Percentiles rank a stretch among this genome's conserved stretches.
These are phyloP conservation scores for Chionoecetes opilio DNA, from an alignment of 1,140 invertebrate genomes.

Conservation along the genomic window DNA sequence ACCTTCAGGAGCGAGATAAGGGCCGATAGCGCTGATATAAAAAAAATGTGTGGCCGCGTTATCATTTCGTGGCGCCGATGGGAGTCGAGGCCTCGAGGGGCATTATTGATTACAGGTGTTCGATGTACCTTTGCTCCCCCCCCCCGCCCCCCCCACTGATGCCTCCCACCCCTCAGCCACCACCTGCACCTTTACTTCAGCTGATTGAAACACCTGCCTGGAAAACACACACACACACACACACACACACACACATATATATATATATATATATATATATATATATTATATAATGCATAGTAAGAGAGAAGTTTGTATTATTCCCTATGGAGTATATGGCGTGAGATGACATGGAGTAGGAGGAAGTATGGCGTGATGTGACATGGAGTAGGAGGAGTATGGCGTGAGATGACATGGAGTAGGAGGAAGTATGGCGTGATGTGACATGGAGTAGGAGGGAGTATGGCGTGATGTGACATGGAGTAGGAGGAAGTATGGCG, in stretches of 20 bases:
- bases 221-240: background rate
- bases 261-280: background rate
- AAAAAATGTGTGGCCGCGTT: background rate
- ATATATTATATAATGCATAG: too few relatives aligned
- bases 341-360: too few relatives aligned
- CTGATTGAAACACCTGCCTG: constrained; percentile 22
- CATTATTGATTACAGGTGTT: constrained; percentile 51
- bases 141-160: background rate
- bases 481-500: too few relatives aligned
- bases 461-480: too few relatives aligned
- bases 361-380: too few relatives aligned
- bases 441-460: too few relatives aligned
- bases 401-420: too few relatives aligned
- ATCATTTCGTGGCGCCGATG: background rate
- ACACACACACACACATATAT: constrained; percentile 21
- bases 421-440: too few relatives aligned
- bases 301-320: too few relatives aligned
- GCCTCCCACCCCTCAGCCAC: background rate
- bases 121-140: background rate
- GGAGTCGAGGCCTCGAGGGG: background rate
- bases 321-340: too few relatives aligned
- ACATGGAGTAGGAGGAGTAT: too few relatives aligned
- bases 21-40: constrained; percentile 14
- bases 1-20: background rate
- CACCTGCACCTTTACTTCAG: background rate